These are phyloP conservation scores for Margaritifera margaritifera DNA, from an alignment of 2,888 invertebrate species.

Conservation along the genomic window DNA sequence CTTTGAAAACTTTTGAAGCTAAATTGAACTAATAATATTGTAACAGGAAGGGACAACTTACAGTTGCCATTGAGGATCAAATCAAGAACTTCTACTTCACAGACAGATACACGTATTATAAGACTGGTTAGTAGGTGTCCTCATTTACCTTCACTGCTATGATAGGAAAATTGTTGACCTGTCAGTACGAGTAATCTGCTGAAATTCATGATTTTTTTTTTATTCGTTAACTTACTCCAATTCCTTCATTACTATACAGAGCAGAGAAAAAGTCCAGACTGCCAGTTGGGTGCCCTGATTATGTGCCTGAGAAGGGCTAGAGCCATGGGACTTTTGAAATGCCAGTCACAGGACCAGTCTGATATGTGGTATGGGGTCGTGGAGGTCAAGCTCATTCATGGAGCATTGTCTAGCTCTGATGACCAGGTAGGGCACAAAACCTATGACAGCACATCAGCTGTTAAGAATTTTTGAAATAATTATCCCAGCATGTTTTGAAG, in stretches of 20 bases:
- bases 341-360: slow-evolving; percentile 11
- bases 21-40: not conserved
- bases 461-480: too few species aligned
- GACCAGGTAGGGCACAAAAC: slow-evolving; percentile 76
- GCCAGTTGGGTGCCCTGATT: slow-evolving; percentile 59
- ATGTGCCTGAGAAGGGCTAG: slow-evolving; percentile 65
- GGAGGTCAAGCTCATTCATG: slow-evolving; percentile 75
- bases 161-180: not conserved
- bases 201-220: too few species aligned
- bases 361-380: slow-evolving; percentile 77
- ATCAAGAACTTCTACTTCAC: too few species aligned
- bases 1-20: not conserved
- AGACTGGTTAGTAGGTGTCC: too few species aligned
- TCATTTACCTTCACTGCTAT: too few species aligned
- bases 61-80: too few species aligned
- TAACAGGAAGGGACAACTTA: not conserved
- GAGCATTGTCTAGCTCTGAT: slow-evolving; percentile 77
- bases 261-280: not conserved
- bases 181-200: too few species aligned
- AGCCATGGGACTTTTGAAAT: slow-evolving; percentile 53
- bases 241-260: too few species aligned
- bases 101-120: too few species aligned
- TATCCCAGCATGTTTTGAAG: too few species aligned
- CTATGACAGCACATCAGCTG: not conserved
- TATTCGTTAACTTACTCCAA: not conserved